Percentiles rank a stretch among this genome's conserved stretches.
These are phyloP conservation scores for Drosophila triauraria DNA, from an alignment of 1,140 invertebrate species.

Conservation along the genomic window DNA sequence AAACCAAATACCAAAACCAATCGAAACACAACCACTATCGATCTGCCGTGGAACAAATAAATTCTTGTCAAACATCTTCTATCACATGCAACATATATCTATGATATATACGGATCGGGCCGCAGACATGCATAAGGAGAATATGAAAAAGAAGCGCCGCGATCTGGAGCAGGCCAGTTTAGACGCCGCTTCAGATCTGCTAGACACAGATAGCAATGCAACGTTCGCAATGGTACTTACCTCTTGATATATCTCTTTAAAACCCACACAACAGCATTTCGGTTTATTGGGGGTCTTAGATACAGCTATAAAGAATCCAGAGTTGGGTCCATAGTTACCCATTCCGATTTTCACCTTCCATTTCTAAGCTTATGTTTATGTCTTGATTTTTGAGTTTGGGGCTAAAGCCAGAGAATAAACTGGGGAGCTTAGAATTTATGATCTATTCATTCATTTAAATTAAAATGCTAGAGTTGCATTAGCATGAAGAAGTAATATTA, in stretches of 20 bases:
- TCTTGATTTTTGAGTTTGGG: background rate
- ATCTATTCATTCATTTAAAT: no score
- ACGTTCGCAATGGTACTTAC: conserved; percentile 93
- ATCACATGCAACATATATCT: conserved; percentile 72
- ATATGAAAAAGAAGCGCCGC: conserved; percentile 94
- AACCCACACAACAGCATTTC: conserved; percentile 21
- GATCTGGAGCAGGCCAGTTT: conserved; percentile 94
- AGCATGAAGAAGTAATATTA: no score
- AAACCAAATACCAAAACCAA: conserved; percentile 16
- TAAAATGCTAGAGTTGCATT: no score
- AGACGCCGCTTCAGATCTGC: conserved; percentile 92
- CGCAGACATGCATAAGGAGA: conserved; percentile 91
- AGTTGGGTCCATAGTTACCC: background rate
- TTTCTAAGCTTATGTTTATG: background rate
- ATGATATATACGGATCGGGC: conserved; percentile 85
- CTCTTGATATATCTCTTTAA: conserved; percentile 62
- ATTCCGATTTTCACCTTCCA: background rate
- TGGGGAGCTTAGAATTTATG: no score
- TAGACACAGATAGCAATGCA: conserved; percentile 93
- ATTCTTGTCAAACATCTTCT: conserved; percentile 85
- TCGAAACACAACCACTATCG: conserved; percentile 19
- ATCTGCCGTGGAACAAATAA: conserved; percentile 82
- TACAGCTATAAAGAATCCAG: background rate
- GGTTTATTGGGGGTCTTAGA: conserved; percentile 32
- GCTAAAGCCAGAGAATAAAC: background rate